These are phyloP conservation scores for Sminthurides aquaticus DNA, from an alignment of 2,888 invertebrate genomes.

Conservation along the genomic window DNA sequence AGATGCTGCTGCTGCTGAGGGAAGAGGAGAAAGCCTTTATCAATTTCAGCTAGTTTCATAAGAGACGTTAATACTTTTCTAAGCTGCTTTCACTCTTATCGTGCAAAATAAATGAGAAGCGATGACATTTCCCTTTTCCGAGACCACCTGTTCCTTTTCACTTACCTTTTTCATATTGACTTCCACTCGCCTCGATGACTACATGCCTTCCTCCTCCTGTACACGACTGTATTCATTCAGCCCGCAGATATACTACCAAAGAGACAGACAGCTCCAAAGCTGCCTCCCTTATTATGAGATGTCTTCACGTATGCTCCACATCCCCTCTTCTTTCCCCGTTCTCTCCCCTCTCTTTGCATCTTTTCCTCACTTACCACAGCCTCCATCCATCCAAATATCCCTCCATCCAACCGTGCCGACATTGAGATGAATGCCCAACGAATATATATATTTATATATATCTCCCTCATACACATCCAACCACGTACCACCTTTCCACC, in stretches of 20 bases:
- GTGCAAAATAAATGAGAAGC: conserved; percentile 41
- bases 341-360: background rate
- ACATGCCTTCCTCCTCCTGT: no score
- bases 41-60: conserved; percentile 34
- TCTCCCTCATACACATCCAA: background rate
- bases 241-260: background rate
- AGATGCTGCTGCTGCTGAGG: background rate
- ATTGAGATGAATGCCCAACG: background rate
- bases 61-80: conserved; percentile 35
- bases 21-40: conserved; percentile 24
- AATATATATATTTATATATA: background rate
- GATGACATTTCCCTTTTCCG: conserved; percentile 35
- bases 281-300: background rate
- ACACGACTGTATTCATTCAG: background rate
- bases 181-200: background rate
- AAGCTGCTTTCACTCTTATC: conserved; percentile 39
- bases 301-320: background rate
- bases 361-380: background rate
- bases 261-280: background rate
- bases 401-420: background rate
- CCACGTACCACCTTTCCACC: background rate
- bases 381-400: background rate
- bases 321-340: background rate
- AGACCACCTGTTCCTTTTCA: conserved; percentile 39
- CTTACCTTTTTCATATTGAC: conserved; percentile 10